These are phyloP conservation scores for Eulemur albifrons DNA, from an alignment of 2,797 vertebrate species.

Conservation along the genomic window DNA sequence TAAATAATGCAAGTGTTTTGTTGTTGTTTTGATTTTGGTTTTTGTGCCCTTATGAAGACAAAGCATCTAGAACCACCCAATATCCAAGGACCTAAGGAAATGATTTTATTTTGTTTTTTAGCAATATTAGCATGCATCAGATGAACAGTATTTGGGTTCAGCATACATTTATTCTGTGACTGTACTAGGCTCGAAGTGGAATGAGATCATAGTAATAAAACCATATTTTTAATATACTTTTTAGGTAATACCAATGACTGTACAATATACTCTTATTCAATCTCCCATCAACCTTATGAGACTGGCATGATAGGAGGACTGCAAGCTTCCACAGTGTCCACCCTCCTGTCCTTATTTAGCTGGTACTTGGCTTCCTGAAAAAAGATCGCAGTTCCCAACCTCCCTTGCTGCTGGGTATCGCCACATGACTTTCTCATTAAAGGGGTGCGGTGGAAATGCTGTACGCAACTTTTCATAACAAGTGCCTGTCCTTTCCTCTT, in stretches of 20 bases:
- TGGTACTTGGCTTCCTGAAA: not conserved
- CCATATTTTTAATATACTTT: not conserved
- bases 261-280: not conserved
- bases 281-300: not conserved
- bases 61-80: not conserved
- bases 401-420: not conserved
- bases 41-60: conserved; percentile 8
- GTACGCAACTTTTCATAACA: not conserved
- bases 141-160: not conserved
- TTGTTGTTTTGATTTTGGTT: not conserved
- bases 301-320: not conserved
- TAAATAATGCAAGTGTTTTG: conserved; percentile 27
- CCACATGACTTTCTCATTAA: not conserved
- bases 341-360: not conserved
- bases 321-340: not conserved
- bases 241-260: not conserved
- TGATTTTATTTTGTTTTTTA: not conserved
- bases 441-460: not conserved
- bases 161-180: not conserved
- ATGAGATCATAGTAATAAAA: not conserved
- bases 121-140: not conserved
- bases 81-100: not conserved
- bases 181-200: not conserved
- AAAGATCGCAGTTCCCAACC: not conserved
- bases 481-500: not conserved